A percentile compares a stretch with the other conserved stretches of the same genome.
Conservation (phyloP, 64 coral and sea anemone genomes). For the Porites lutea region DNA sequence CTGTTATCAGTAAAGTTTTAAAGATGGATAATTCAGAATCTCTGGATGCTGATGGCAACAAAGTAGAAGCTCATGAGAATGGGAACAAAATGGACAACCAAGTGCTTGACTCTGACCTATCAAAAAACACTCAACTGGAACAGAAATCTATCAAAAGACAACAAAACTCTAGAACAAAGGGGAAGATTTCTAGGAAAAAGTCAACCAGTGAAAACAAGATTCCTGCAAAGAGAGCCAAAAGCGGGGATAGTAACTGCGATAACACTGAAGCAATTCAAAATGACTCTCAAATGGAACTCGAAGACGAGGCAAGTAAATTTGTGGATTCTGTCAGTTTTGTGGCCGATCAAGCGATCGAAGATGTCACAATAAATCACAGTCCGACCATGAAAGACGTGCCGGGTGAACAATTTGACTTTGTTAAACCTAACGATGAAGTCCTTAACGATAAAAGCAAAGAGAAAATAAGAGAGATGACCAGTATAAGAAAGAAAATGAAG, state of each 20-base stretch:
- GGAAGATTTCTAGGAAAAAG: slow-evolving; percentile 14
- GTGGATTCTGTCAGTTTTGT: slow-evolving; percentile 48
- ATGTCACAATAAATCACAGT: not conserved
- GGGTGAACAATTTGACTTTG: not conserved
- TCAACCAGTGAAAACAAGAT: not conserved
- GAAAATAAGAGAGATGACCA: slow-evolving; percentile 1
- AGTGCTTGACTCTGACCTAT: not conserved
- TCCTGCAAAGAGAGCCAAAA: slow-evolving; percentile 9
- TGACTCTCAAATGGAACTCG: not conserved
- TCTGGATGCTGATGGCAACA: not conserved
- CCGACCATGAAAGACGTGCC: not conserved
- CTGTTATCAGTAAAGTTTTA: slow-evolving; percentile 25
- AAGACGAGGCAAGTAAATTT: not conserved
- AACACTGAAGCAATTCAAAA: not conserved
- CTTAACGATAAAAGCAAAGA: not conserved
- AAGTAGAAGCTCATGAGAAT: not conserved
- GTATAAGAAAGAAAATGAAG: slow-evolving; percentile 3
- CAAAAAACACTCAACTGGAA: not conserved
- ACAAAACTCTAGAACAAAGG: not conserved
- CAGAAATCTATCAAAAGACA: not conserved
- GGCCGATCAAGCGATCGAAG: slow-evolving; percentile 17
- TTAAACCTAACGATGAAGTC: not conserved
- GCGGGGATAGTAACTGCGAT: slow-evolving; percentile 2
- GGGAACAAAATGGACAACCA: not conserved
- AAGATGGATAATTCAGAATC: slow-evolving; percentile 14